These are phyloP conservation scores for Pluvialis apricaria DNA, from an alignment of 2,113 vertebrate genomes.

Conservation along the genomic window DNA sequence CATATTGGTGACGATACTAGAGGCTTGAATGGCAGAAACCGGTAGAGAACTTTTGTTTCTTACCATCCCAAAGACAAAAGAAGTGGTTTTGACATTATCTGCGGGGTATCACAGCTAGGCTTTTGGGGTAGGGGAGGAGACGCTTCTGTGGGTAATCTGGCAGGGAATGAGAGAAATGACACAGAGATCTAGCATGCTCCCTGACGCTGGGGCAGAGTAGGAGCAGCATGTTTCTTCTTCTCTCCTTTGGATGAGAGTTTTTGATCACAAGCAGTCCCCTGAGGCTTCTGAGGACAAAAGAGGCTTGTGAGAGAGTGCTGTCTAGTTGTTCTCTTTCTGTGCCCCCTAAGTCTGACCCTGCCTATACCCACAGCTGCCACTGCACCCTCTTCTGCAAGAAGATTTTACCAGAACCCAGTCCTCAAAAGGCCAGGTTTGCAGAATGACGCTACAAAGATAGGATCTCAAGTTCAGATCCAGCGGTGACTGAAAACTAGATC, in stretches of 20 bases:
- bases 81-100: not conserved
- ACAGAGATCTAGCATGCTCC: not conserved
- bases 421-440: not conserved
- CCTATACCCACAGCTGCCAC: not conserved
- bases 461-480: not conserved
- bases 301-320: not conserved
- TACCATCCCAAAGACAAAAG: not conserved
- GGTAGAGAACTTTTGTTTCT: not conserved
- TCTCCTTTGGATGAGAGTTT: not conserved
- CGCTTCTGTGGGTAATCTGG: not conserved
- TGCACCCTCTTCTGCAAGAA: not conserved
- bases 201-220: fast-evolving
- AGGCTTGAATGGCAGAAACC: not conserved
- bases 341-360: not conserved
- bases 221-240: not conserved
- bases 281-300: not conserved
- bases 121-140: not conserved
- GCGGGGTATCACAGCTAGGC: not conserved
- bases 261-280: not conserved
- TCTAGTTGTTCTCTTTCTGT: not conserved
- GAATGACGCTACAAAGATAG: not conserved
- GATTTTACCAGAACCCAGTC: not conserved
- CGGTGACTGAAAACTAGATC: not conserved
- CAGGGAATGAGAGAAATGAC: not conserved
- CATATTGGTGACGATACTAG: not conserved